These are phyloP conservation scores for Agrotis ipsilon DNA, from an alignment of 2,888 invertebrate genomes.

Conservation along the genomic window DNA sequence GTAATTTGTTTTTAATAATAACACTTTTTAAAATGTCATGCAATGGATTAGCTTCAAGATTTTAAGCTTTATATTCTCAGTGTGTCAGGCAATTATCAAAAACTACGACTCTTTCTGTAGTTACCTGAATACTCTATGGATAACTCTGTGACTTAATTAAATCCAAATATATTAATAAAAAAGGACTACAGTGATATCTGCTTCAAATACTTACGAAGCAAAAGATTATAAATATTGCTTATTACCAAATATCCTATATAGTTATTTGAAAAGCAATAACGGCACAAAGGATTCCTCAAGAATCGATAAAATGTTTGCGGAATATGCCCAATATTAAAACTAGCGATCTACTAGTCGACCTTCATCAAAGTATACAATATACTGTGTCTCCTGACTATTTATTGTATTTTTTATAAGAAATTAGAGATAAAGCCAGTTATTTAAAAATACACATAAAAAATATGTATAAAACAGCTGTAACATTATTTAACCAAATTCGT, in stretches of 20 bases:
- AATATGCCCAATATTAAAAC: conserved; percentile 15
- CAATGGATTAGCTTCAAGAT: background rate
- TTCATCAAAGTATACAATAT: background rate
- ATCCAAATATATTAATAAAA: no score
- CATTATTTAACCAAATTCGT: background rate
- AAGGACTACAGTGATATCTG: background rate
- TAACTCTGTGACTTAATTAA: no score
- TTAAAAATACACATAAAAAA: no score
- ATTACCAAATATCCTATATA: conserved; percentile 9
- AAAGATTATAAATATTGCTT: conserved; percentile 16
- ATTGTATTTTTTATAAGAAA: background rate
- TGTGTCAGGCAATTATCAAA: background rate
- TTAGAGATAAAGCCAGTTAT: no score
- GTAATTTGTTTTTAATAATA: background rate
- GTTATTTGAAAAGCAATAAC: conserved; percentile 27
- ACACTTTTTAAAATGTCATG: background rate
- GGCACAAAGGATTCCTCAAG: conserved; percentile 2
- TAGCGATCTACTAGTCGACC: background rate
- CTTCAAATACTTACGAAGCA: background rate
- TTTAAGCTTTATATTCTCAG: background rate
- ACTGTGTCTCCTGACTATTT: background rate
- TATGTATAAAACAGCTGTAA: no score
- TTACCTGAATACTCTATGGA: no score
- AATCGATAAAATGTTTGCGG: background rate
- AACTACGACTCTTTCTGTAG: no score